phyloP scores from a whole-genome alignment of 2,888 invertebrate genomes.

The Cistogaster globosa region DNA sequence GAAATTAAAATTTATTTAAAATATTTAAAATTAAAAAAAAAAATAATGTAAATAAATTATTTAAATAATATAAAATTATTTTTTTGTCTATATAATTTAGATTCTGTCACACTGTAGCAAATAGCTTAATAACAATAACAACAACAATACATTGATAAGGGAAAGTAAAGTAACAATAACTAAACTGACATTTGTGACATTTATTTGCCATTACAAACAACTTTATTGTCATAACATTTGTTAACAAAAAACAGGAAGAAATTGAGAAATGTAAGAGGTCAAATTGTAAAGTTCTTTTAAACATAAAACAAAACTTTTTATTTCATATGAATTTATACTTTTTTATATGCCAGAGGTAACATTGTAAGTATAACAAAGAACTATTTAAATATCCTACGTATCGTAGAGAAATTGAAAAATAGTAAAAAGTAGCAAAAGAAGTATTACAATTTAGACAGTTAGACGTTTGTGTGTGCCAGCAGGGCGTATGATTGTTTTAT shows the following conservation, averaged over 20 bases:
- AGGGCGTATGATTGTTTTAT: constrained; percentile 34
- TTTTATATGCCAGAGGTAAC: too few relatives aligned
- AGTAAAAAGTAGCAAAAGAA: not conserved
- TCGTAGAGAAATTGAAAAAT: not conserved
- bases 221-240: constrained; percentile 33
- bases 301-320: too few relatives aligned
- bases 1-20: too few relatives aligned
- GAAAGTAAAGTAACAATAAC: constrained; percentile 13
- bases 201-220: constrained; percentile 37
- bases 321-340: too few relatives aligned
- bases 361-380: not conserved
- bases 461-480: not conserved
- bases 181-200: not conserved
- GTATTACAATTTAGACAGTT: constrained; percentile 23
- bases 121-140: too few relatives aligned
- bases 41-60: too few relatives aligned
- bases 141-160: too few relatives aligned
- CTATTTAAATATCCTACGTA: not conserved
- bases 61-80: too few relatives aligned
- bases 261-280: not conserved
- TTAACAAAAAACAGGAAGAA: too few relatives aligned
- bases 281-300: not conserved
- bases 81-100: too few relatives aligned
- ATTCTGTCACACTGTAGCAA: too few relatives aligned
- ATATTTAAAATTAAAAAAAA: too few relatives aligned